phyloP scores from a whole-genome alignment of 2,888 invertebrate genomes.

The Panorpa germanica region DNA sequence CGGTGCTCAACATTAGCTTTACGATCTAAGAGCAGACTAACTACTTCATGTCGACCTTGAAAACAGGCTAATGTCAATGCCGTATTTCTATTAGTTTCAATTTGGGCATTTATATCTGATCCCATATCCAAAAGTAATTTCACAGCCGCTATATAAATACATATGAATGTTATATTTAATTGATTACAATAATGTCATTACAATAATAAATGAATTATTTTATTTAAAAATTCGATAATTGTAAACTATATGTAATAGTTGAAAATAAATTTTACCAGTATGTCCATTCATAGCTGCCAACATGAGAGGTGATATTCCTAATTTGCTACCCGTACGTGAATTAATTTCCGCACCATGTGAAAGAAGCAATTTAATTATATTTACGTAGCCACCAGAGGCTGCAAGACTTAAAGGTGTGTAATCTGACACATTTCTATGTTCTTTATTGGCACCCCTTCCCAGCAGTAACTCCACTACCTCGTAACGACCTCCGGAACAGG shows the following conservation, averaged over 20 bases:
- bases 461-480: conserved; percentile 88
- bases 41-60: conserved; percentile 97
- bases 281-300: conserved; percentile 98
- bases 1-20: conserved; percentile 98
- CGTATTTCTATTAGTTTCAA: conserved; percentile 97
- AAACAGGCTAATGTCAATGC: conserved; percentile 97
- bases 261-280: conserved; percentile 27
- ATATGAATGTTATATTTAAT: background rate
- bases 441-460: conserved; percentile 83
- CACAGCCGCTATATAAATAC: conserved; percentile 71
- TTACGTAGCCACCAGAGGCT: conserved; percentile 95
- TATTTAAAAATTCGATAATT: no score
- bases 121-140: conserved; percentile 91
- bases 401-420: conserved; percentile 98
- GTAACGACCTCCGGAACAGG: conserved; percentile 92
- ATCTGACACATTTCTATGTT: conserved; percentile 96
- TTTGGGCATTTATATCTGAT: conserved; percentile 98
- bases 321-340: conserved; percentile 88
- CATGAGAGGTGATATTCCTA: conserved; percentile 98
- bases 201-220: background rate
- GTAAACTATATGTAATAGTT: conserved; percentile 7
- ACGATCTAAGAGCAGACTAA: conserved; percentile 83
- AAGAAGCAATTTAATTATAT: conserved; percentile 87
- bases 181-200: background rate
- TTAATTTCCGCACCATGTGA: conserved; percentile 96